Evolutionary conservation across 2,113 vertebrate genomes (phyloP).

Genomic region (Loxodonta africana): DNA sequence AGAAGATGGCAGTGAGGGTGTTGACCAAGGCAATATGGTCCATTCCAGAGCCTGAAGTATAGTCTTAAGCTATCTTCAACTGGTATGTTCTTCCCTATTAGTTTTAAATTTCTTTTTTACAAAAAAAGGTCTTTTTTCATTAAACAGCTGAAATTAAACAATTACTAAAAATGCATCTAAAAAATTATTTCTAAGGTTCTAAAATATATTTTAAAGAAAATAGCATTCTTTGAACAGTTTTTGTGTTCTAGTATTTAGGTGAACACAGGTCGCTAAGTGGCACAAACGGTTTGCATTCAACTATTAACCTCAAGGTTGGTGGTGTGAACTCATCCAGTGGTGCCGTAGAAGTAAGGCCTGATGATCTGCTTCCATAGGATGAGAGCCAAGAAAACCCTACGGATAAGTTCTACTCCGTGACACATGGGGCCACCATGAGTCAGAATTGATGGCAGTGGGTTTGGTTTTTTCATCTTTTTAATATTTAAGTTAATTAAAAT

Average conservation of each 20-base stretch:
- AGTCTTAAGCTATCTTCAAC: neutral
- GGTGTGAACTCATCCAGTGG: too few species aligned
- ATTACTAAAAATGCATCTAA: neutral
- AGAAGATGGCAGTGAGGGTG: neutral
- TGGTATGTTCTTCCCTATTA: neutral
- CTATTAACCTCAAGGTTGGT: too few species aligned
- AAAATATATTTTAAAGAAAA: neutral
- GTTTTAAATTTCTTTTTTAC: neutral
- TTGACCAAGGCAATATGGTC: neutral
- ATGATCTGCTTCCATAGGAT: too few species aligned
- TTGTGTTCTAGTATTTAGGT: neutral
- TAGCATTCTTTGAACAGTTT: neutral
- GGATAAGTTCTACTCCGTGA: too few species aligned
- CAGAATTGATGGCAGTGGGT: neutral
- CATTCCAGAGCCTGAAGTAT: neutral
- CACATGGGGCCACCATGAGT: neutral
- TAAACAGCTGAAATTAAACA: neutral
- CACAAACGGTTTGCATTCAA: neutral
- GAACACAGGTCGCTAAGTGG: neutral
- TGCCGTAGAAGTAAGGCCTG: too few species aligned
- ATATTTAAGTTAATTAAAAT: neutral
- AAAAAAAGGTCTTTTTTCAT: neutral
- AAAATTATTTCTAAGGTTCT: constrained; percentile 16
- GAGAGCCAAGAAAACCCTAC: too few species aligned
- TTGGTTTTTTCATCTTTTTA: neutral